phyloP scores from a whole-genome alignment of 2,113 vertebrate species.

The Proteles cristata region DNA sequence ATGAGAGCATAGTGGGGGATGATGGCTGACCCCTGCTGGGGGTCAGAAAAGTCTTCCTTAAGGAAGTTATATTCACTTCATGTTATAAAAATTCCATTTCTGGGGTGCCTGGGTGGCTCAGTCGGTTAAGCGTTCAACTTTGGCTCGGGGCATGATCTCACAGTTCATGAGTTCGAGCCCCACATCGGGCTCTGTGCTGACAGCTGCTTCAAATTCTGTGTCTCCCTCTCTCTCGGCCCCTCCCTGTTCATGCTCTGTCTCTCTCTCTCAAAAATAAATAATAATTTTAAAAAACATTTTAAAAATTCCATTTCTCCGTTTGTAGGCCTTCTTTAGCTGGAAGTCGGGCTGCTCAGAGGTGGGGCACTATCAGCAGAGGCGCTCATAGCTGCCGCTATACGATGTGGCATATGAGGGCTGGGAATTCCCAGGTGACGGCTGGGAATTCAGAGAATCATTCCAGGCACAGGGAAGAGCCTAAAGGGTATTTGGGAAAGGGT shows the following conservation, averaged over 20 bases:
- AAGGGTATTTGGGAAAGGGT: neutral
- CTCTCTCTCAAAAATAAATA: no score
- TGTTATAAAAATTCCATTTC: neutral
- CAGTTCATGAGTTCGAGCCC: no score
- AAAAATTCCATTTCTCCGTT: neutral
- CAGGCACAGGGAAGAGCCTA: neutral
- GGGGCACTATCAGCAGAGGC: neutral
- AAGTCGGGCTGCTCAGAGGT: neutral
- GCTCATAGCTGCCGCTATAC: neutral
- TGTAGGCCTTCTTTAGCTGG: neutral
- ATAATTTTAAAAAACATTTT: no score
- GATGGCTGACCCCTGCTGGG: neutral
- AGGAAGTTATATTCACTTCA: neutral
- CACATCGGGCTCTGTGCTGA: no score
- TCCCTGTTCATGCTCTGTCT: no score
- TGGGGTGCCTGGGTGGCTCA: neutral
- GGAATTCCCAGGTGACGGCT: neutral
- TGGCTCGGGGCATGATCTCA: no score
- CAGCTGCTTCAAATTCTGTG: no score
- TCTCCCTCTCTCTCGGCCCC: no score
- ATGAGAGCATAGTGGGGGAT: neutral
- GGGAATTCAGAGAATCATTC: neutral
- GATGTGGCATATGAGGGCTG: neutral
- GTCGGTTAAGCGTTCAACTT: no score
- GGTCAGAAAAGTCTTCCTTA: neutral